A percentile compares a stretch with the other conserved stretches of the same genome.
phyloP scores from a whole-genome alignment of 2,113 vertebrate genomes.

The Dipodomys merriami region DNA sequence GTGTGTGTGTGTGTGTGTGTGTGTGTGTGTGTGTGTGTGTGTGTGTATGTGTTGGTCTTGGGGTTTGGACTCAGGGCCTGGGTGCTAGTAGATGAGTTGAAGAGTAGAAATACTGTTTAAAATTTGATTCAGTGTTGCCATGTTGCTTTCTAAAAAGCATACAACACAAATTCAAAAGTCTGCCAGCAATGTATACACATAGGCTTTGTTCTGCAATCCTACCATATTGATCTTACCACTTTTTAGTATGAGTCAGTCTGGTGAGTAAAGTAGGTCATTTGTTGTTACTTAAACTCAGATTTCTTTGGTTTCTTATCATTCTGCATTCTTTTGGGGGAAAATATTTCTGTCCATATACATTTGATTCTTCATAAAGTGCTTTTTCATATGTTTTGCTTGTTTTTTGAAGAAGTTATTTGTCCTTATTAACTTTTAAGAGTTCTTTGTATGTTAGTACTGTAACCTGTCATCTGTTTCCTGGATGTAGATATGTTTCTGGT shows the following conservation, averaged over 20 bases:
- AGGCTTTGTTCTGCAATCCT: not conserved
- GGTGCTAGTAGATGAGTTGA: not conserved
- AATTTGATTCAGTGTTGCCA: conserved; percentile 33
- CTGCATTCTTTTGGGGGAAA: not conserved
- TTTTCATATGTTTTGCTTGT: not conserved
- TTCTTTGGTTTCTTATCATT: conserved; percentile 42
- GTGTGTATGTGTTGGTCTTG: no score
- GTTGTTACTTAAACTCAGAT: conserved; percentile 23
- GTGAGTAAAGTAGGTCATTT: not conserved
- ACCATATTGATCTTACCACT: not conserved
- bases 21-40: no score
- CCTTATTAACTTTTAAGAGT: not conserved
- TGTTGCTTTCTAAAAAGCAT: conserved; percentile 42
- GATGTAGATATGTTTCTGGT: not conserved
- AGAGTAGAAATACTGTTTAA: not conserved
- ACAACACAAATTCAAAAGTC: not conserved
- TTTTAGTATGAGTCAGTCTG: not conserved
- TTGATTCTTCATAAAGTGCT: not conserved
- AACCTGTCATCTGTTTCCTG: not conserved
- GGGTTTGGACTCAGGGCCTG: no score
- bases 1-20: no score
- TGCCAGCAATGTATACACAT: not conserved
- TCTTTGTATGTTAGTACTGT: not conserved
- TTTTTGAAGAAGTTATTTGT: conserved; percentile 10
- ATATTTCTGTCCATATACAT: not conserved